Conservation (phyloP, 2,113 vertebrate genomes). For the Oriolus oriolus region DNA sequence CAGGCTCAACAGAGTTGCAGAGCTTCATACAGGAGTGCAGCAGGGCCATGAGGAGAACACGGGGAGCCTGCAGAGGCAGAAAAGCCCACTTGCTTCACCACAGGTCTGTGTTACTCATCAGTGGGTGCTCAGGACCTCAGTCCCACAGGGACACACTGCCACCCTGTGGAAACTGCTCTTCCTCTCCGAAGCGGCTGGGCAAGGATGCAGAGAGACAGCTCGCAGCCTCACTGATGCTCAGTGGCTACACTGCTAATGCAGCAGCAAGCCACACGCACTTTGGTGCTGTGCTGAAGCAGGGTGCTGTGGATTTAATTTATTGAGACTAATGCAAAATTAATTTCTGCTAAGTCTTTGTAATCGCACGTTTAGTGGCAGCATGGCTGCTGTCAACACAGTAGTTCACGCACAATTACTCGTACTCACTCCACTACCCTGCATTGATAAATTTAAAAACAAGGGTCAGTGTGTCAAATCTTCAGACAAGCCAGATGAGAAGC, state of each 20-base stretch:
- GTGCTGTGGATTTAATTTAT: not conserved
- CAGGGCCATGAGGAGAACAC: accelerated
- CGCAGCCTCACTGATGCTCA: accelerated
- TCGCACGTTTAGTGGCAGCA: not conserved
- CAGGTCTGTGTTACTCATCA: not conserved
- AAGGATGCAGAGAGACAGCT: not conserved
- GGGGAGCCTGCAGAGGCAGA: not conserved
- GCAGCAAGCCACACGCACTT: not conserved
- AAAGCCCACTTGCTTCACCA: not conserved
- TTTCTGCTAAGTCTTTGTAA: not conserved
- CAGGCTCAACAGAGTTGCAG: not conserved
- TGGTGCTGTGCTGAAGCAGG: not conserved
- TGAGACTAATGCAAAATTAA: constrained; percentile 9
- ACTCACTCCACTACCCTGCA: not conserved
- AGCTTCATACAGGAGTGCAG: not conserved
- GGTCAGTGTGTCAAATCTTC: not conserved
- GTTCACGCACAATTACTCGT: not conserved
- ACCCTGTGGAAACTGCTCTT: constrained; percentile 15
- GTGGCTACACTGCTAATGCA: not conserved
- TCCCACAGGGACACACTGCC: constrained; percentile 32
- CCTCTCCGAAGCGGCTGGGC: not conserved
- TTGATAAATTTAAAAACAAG: not conserved
- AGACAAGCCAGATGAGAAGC: not conserved
- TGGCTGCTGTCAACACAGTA: not conserved
- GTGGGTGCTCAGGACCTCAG: not conserved